These are phyloP conservation scores for Paralinhomoeus sp. DNA, from an alignment of 2,888 invertebrate species.

Conservation along the genomic window DNA sequence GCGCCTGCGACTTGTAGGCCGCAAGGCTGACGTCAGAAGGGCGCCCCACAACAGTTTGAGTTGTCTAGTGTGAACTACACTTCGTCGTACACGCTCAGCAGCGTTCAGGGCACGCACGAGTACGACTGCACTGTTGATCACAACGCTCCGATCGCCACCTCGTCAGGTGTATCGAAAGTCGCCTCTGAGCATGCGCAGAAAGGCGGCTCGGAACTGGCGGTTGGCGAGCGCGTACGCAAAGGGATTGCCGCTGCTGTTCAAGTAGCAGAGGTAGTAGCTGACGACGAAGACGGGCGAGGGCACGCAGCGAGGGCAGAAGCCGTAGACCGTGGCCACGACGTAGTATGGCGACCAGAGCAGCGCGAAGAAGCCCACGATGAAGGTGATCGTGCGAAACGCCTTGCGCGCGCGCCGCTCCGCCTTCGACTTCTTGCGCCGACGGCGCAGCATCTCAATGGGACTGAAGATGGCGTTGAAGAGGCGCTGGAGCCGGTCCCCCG, in stretches of 20 bases:
- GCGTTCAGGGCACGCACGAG: too few relatives aligned
- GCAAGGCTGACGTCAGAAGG: too few relatives aligned
- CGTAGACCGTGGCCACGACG: slow-evolving; percentile 24
- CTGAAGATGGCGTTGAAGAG: background rate
- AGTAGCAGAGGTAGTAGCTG: slow-evolving; percentile 25
- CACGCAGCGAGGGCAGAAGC: slow-evolving; percentile 23
- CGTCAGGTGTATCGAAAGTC: slow-evolving; percentile 6
- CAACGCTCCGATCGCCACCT: too few relatives aligned
- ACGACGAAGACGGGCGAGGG: slow-evolving; percentile 20
- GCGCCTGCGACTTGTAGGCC: too few relatives aligned
- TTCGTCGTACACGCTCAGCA: too few relatives aligned
- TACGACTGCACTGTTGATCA: too few relatives aligned
- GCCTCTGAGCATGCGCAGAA: slow-evolving; percentile 18
- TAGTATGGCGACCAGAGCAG: slow-evolving; percentile 26
- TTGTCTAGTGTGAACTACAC: too few relatives aligned
- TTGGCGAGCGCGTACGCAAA: slow-evolving; percentile 25
- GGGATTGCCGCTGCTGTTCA: slow-evolving; percentile 21
- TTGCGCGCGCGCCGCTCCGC: slow-evolving; percentile 23
- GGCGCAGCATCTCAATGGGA: background rate
- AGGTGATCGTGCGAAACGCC: slow-evolving; percentile 21
- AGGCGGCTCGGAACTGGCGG: slow-evolving; percentile 20
- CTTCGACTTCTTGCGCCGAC: slow-evolving; percentile 9
- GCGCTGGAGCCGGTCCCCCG: too few relatives aligned
- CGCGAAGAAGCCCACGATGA: slow-evolving; percentile 25
- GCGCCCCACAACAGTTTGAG: too few relatives aligned